phyloP scores from a whole-genome alignment of 2,797 vertebrate genomes.

The Falco peregrinus region DNA sequence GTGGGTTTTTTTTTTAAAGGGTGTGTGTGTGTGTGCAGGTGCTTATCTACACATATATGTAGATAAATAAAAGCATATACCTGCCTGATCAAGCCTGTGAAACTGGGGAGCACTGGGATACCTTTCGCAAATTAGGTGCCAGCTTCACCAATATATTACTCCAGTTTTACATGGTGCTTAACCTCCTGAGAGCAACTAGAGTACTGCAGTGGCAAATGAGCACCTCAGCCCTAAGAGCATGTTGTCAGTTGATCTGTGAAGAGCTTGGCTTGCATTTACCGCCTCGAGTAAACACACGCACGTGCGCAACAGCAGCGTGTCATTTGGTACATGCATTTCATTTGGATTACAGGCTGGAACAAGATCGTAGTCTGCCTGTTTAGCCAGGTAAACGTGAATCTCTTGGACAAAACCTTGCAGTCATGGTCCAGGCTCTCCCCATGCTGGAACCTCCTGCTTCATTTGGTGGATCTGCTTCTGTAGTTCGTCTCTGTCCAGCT shows the following conservation, averaged over 20 bases:
- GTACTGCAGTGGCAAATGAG: constrained; percentile 13
- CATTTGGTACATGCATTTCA: constrained; percentile 59
- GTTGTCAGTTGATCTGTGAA: neutral
- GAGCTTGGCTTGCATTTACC: constrained; percentile 21
- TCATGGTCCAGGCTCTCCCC: constrained; percentile 30
- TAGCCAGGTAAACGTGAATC: neutral
- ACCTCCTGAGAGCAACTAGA: constrained; percentile 25
- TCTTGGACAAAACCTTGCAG: neutral
- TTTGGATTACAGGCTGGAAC: constrained; percentile 4
- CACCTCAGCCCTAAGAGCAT: neutral
- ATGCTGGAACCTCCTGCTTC: constrained; percentile 67
- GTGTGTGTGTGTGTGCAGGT: neutral
- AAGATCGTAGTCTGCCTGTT: neutral
- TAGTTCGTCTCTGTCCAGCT: constrained; percentile 79
- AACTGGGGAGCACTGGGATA: neutral
- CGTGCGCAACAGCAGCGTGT: constrained; percentile 37
- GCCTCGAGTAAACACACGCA: constrained; percentile 26
- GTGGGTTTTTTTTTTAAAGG: neutral
- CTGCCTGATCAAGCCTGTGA: neutral
- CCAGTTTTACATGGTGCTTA: neutral
- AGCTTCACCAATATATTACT: constrained; percentile 29
- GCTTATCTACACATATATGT: neutral
- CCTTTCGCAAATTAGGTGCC: constrained; percentile 21
- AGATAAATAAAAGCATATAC: neutral
- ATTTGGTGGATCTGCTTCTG: constrained; percentile 79